These are phyloP conservation scores for Gnathonemus echidnorhynchus DNA, from an alignment of 2,113 vertebrate species.

Conservation along the genomic window DNA sequence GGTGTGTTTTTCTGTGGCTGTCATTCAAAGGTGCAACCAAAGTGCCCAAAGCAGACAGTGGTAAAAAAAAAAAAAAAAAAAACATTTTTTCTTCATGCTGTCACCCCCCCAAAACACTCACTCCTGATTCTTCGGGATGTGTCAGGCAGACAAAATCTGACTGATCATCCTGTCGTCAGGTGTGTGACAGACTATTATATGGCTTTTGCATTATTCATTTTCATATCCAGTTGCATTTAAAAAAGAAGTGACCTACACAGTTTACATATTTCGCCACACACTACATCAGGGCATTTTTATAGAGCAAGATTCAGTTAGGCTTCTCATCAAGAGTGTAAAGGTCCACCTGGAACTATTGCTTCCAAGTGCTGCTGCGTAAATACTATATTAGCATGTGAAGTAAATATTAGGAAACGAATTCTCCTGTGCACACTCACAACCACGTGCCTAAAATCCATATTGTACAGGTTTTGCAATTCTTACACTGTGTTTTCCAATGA, in stretches of 20 bases:
- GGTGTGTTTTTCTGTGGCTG: background rate
- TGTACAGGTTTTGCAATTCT: background rate
- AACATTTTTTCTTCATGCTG: background rate
- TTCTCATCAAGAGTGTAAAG: background rate
- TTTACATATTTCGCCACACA: background rate
- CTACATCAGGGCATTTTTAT: background rate
- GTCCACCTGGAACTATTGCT: background rate
- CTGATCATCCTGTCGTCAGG: background rate
- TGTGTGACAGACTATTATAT: conserved; percentile 3
- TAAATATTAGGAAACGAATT: background rate
- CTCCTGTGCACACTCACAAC: background rate
- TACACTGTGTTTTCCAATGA: background rate
- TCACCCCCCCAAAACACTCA: background rate
- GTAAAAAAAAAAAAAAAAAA: background rate
- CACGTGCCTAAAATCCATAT: background rate
- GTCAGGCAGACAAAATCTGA: background rate
- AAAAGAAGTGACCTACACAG: background rate
- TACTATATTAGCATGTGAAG: background rate
- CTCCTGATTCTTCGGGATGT: background rate
- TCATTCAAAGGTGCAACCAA: background rate
- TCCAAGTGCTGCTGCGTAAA: background rate
- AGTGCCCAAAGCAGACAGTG: background rate
- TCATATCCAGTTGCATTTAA: background rate
- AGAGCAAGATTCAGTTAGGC: background rate
- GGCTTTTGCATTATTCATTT: background rate